Conservation (phyloP, 2,888 invertebrate genomes). For the Seladonia tumulorum region DNA sequence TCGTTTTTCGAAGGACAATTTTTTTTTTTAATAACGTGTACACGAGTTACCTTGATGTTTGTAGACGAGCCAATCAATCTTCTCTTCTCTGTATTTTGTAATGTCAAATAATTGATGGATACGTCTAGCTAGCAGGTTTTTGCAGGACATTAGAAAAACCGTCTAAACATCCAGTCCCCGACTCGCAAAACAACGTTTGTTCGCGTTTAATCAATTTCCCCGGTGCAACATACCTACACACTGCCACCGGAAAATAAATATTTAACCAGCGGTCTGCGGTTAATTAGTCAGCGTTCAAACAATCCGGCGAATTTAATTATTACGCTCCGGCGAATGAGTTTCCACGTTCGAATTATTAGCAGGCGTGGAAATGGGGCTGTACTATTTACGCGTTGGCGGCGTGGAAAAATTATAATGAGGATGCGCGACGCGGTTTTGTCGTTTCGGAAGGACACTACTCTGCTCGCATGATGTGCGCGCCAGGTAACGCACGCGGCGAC, state of each 20-base stretch:
- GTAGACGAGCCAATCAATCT: too few species aligned
- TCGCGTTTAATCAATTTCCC: not conserved
- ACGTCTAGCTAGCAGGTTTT: not conserved
- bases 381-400: not conserved
- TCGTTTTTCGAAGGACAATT: too few species aligned
- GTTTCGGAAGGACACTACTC: conserved; percentile 15
- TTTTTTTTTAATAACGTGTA: too few species aligned
- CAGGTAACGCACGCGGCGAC: conserved; percentile 1
- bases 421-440: not conserved
- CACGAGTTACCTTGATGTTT: too few species aligned
- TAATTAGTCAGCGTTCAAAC: conserved; percentile 36
- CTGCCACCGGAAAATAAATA: conserved; percentile 24
- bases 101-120: too few species aligned
- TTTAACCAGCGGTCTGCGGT: conserved; percentile 19
- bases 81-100: too few species aligned
- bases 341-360: conserved; percentile 22
- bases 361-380: not conserved
- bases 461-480: not conserved
- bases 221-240: not conserved
- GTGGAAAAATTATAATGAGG: conserved; percentile 42
- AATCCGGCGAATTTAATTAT: conserved; percentile 45
- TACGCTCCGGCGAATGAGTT: not conserved
- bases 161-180: not conserved
- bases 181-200: not conserved
- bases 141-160: not conserved